Evolutionary conservation across 2,113 vertebrate species (phyloP), one percentile per base, ranked within the genome.

Genomic region (Aptenodytes patagonicus): DNA sequence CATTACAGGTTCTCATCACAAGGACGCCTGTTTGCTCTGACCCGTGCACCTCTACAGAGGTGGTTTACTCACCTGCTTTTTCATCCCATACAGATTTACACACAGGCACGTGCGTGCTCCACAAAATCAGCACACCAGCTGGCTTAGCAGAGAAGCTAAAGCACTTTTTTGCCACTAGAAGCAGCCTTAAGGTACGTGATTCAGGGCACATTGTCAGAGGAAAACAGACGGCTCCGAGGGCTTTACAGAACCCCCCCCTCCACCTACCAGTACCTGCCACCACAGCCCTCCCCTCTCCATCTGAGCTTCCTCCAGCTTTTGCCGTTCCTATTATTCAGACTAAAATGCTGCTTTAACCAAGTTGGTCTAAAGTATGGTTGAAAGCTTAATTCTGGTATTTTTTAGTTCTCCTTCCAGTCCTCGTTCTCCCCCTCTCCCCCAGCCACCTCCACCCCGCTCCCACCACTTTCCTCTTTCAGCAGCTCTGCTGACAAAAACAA

Each of bases 401-500:
- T 77, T 82, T 3, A 28, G 15, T 49, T 89, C 61, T 65, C 57
- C 46, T 55, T 58, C 76, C 83, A 61, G 57, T 40, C 70, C 80
- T 72, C 4, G 3, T 29, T 46, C 90, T 76, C 42, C 84, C 66
- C 66, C 40, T 81, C 88, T 70, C 32, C 64, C 13, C 7, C 64
- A 5, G 16, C 94, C 94, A 87, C 95, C 93, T 62, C 93, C 95
- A 86, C 42, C 38, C 47, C 0, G 36, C 91, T 96, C 95, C 96
- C 94, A 96, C 94, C 6, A 4, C 95, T 93, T 95, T 96, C 96
- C 86, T 90, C 92, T 95, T 93, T 86, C 12, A 28, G 94, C 95
- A 42, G 89, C 93, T 57, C 76, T 49, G 69, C 90, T 19, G 86
- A 79, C 73, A 89, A 95, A 85, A 47, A n/a, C 89, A 72, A 92